Conservation (phyloP, 2,888 invertebrate genomes). For the Rhogogaster chlorosoma region DNA sequence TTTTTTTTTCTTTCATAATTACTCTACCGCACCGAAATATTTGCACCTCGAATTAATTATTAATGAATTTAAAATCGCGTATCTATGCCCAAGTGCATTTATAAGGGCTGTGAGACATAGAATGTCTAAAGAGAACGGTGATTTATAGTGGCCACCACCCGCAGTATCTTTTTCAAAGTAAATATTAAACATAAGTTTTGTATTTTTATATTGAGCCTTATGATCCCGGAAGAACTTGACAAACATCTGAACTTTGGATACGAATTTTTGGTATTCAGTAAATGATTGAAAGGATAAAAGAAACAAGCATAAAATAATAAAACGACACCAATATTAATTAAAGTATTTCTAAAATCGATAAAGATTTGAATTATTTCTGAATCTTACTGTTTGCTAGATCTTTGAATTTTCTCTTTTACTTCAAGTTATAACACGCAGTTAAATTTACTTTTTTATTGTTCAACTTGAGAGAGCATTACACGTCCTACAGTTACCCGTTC, state of each 20-base stretch:
- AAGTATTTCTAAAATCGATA: neutral
- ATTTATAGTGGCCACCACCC: neutral
- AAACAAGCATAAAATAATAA: neutral
- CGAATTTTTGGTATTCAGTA: neutral
- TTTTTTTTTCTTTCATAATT: neutral
- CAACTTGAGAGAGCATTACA: neutral
- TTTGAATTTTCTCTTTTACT: neutral
- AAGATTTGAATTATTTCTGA: neutral
- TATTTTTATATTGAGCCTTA: conserved; percentile 45
- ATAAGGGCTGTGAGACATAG: conserved; percentile 45
- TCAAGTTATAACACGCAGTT: neutral
- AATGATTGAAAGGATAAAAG: neutral
- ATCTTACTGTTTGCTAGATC: neutral
- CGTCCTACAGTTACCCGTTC: neutral
- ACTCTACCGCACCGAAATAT: conserved; percentile 14
- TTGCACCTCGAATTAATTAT: conserved; percentile 6
- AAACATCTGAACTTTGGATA: neutral
- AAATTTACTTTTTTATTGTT: neutral
- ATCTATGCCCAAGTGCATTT: conserved; percentile 15
- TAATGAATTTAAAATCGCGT: conserved; percentile 1
- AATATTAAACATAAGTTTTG: conserved; percentile 25
- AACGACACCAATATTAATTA: neutral
- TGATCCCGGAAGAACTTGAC: neutral
- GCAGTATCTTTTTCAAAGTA: conserved; percentile 15
- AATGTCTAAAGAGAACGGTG: neutral